Percentiles rank a stretch among this genome's conserved stretches.
Evolutionary conservation across 2,797 vertebrate genomes (phyloP).

Genomic region (Monodelphis domestica): DNA sequence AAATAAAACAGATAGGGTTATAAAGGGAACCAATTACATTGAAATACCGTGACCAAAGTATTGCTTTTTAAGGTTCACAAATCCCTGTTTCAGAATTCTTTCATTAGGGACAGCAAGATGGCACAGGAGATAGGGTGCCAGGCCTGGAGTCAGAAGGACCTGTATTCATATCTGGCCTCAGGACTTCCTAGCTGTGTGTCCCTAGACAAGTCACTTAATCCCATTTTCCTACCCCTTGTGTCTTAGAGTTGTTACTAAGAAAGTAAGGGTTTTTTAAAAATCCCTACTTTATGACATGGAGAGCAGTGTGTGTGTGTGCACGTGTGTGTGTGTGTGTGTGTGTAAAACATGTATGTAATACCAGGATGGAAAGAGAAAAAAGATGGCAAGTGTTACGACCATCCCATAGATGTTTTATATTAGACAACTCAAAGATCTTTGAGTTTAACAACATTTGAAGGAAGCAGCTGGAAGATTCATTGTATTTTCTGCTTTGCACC

Average conservation of each 20-base stretch:
- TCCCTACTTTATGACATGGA: not conserved
- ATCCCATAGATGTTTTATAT: not conserved
- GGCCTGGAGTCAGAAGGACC: too few species aligned
- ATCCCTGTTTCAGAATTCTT: too few species aligned
- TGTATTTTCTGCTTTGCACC: not conserved
- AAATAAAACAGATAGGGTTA: not conserved
- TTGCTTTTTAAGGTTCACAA: too few species aligned
- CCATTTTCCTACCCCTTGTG: too few species aligned
- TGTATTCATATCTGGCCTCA: too few species aligned
- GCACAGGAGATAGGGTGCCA: too few species aligned
- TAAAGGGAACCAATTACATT: not conserved
- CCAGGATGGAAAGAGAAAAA: not conserved
- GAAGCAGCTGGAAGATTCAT: not conserved
- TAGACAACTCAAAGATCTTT: not conserved
- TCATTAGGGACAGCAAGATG: too few species aligned
- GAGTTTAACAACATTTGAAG: not conserved
- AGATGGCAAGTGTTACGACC: not conserved
- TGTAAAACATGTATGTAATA: not conserved
- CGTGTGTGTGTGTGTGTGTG: too few species aligned
- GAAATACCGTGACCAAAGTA: not conserved
- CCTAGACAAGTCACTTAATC: too few species aligned
- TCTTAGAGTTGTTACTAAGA: too few species aligned
- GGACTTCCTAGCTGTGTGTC: too few species aligned
- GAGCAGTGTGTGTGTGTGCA: not conserved
- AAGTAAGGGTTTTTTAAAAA: too few species aligned